Evolutionary conservation across 2,113 vertebrate species (phyloP), one percentile per base, ranked within the genome.

Genomic region (Arvicanthis niloticus): DNA sequence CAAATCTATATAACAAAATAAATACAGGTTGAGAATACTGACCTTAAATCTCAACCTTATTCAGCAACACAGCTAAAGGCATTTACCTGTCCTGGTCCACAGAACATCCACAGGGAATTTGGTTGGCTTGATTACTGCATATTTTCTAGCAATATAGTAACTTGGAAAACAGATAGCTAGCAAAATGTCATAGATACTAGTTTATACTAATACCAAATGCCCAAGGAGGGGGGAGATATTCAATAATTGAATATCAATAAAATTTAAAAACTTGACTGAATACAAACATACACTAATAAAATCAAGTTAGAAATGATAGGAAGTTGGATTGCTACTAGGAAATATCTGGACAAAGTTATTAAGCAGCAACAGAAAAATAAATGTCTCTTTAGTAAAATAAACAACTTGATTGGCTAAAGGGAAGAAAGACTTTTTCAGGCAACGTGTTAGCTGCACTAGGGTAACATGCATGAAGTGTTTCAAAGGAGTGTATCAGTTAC

Each of bases 1-100:
- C 73, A 92, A 85, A 94, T 4, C 93, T 56, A 92, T 89, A 91
- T 40, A 91, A 75, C 7, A 24, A 53, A 73, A 80, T 48, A 8
- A 15, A n/a, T n/a, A n/a, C n/a, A 94, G 40, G 34, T 77, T 51
- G 9, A 26, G 56, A 85, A 5, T 0, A 48, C 81, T 31, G 31
- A 84, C 8, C 21, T 65, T 37, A 68, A 26, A 73, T 1, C 31
- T 92, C n/a, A 75, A 3, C 9, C 7, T 77, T 42, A 17, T 10
- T 78, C 3, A 56, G 3, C 10, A 37, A 22, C 56, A 62, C 3
- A 75, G 48, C 12, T 45, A 29, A 8, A 24, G 16, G 4, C 53
- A 13, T 68, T 70, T 65, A 0, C 7, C 3, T 51, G 8, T 53
- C 11, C 34, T 93, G 62, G 29, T 9, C 58, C 15, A 53, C 3